Conservation (phyloP, 2,113 vertebrate species). For the Riparia riparia region DNA sequence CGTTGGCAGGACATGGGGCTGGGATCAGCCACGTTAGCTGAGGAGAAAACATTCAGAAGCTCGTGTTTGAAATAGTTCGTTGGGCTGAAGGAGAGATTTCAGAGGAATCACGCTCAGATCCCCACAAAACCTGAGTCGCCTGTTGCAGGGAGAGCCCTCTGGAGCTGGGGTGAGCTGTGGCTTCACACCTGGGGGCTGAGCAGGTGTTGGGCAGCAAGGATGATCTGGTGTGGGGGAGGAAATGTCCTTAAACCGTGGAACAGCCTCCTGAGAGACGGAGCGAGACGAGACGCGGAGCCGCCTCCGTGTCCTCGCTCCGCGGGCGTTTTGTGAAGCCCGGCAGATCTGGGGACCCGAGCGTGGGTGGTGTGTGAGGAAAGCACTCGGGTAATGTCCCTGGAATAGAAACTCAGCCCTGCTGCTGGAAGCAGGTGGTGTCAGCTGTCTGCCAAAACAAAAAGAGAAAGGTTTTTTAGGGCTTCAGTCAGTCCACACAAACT, state of each 20-base stretch:
- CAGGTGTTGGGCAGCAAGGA: background rate
- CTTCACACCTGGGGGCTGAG: background rate
- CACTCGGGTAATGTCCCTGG: background rate
- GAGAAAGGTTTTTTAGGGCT: background rate
- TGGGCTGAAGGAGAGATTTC: background rate
- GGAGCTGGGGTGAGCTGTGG: background rate
- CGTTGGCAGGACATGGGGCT: background rate
- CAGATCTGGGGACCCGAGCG: accelerated
- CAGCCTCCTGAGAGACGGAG: background rate
- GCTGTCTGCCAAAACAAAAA: background rate
- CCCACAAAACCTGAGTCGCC: background rate
- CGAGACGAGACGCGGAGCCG: background rate
- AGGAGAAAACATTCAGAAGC: background rate
- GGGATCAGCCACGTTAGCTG: background rate
- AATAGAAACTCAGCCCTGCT: background rate
- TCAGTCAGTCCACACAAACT: accelerated
- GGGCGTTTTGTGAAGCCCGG: background rate
- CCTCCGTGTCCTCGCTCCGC: background rate
- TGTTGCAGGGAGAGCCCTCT: background rate
- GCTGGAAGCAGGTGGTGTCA: background rate
- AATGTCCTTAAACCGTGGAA: background rate
- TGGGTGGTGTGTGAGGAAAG: background rate
- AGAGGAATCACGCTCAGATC: accelerated
- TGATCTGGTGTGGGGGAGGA: background rate
- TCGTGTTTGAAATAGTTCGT: background rate